Conservation (phyloP, 2,797 vertebrate species). For the Microctenopoma lineatum region DNA sequence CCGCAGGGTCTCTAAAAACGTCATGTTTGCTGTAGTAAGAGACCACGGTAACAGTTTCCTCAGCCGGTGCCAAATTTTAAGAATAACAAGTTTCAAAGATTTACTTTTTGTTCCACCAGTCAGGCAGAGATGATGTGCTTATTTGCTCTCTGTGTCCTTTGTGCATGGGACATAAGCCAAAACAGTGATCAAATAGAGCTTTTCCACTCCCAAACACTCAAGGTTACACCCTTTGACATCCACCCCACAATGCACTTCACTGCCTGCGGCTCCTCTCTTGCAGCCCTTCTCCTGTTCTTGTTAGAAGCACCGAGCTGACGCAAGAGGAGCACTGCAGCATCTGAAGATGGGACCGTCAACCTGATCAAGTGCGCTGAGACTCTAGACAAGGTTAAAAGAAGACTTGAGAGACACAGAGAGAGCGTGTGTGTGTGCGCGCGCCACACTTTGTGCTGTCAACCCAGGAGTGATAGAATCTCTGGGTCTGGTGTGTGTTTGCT, state of each 20-base stretch:
- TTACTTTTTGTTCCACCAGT: no score
- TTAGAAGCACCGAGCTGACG: constrained; percentile 19
- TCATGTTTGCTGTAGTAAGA: no score
- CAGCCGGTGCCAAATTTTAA: no score
- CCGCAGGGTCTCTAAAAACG: no score
- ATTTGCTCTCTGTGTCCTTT: no score
- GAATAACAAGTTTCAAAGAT: no score
- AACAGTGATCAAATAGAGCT: constrained; percentile 12
- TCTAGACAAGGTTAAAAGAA: constrained; percentile 17
- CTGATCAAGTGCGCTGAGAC: constrained; percentile 23
- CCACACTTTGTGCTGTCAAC: constrained; percentile 10
- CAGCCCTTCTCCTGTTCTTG: not conserved
- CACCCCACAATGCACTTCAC: constrained; percentile 22
- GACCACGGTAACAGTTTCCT: no score
- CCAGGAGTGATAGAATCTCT: constrained; percentile 1
- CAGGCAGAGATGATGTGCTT: no score
- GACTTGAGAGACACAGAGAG: constrained; percentile 6
- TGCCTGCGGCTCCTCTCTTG: not conserved
- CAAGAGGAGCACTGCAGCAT: constrained; percentile 24
- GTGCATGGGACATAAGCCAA: no score
- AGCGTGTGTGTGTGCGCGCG: not conserved
- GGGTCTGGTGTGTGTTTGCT: constrained; percentile 26
- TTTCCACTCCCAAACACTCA: constrained; percentile 12
- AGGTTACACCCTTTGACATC: constrained; percentile 20
- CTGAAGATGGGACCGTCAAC: constrained; percentile 8